Evolutionary conservation across 2,113 vertebrate species (phyloP).

Genomic region (Nyctibius bracteatus): DNA sequence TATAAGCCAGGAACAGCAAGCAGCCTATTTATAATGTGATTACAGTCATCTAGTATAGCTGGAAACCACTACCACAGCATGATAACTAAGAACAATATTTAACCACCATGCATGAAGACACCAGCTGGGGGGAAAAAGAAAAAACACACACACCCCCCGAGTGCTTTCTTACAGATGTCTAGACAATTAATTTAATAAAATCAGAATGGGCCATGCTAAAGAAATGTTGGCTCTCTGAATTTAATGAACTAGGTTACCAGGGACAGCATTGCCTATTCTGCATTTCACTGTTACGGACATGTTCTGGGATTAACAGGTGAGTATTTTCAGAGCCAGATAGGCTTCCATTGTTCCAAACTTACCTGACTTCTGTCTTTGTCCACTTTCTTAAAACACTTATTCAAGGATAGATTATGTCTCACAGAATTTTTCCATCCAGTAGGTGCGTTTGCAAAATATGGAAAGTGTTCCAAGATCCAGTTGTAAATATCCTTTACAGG

Average conservation of each 20-base stretch:
- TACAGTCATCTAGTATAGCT: slow-evolving; percentile 31
- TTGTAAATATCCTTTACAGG: slow-evolving; percentile 99
- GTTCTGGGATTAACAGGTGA: not conserved
- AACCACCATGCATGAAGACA: slow-evolving; percentile 40
- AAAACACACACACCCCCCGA: not conserved
- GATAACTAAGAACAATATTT: slow-evolving; percentile 33
- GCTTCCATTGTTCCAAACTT: slow-evolving; percentile 47
- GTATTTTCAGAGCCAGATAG: not conserved
- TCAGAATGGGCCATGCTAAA: slow-evolving; percentile 1
- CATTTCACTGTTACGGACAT: not conserved
- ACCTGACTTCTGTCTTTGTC: slow-evolving; percentile 99
- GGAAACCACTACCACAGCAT: slow-evolving; percentile 37
- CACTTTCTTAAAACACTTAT: slow-evolving; percentile 99
- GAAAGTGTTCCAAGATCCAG: slow-evolving; percentile 99
- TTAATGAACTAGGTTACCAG: not conserved
- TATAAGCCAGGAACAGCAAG: slow-evolving; percentile 5
- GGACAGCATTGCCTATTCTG: not conserved
- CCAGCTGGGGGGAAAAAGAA: slow-evolving; percentile 24
- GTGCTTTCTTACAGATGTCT: slow-evolving; percentile 25
- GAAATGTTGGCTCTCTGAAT: slow-evolving; percentile 1
- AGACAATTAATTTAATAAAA: slow-evolving; percentile 46
- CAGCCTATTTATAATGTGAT: slow-evolving; percentile 28
- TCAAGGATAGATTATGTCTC: slow-evolving; percentile 95
- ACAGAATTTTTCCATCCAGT: slow-evolving; percentile 99
- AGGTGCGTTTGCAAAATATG: slow-evolving; percentile 94